phyloP scores from a whole-genome alignment of 2,797 vertebrate species.

The Sciaenops ocellatus region DNA sequence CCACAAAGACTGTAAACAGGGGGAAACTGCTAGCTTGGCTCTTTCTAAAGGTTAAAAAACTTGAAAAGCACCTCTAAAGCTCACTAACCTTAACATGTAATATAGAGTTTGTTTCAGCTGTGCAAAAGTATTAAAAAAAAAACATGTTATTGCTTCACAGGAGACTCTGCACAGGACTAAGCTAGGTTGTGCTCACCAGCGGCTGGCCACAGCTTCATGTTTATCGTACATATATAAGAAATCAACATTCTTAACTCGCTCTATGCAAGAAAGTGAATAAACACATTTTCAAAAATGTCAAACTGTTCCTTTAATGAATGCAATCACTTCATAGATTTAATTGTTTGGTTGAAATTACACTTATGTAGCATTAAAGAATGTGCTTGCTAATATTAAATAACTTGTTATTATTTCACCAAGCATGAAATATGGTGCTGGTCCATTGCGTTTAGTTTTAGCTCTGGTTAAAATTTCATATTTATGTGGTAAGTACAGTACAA shows the following conservation, averaged over 20 bases:
- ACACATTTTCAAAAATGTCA: background rate
- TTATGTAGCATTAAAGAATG: background rate
- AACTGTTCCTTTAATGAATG: background rate
- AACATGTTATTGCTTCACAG: background rate
- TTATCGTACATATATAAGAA: no score
- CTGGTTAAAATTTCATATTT: background rate
- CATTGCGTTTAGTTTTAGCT: background rate
- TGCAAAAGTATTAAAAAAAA: background rate
- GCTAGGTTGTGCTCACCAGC: background rate
- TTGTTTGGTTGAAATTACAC: background rate
- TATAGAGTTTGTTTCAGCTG: background rate
- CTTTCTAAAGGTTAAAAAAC: background rate
- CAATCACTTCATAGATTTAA: background rate
- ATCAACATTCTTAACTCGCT: background rate
- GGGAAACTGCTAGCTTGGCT: background rate
- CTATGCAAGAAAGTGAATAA: background rate
- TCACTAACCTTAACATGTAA: background rate
- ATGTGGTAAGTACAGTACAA: background rate
- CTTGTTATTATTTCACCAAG: background rate
- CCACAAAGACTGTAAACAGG: background rate
- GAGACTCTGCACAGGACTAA: background rate
- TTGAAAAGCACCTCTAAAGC: background rate
- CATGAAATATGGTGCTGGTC: background rate
- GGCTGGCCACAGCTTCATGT: background rate
- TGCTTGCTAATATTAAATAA: background rate